Percentiles rank a stretch among this genome's conserved stretches.
phyloP scores from a whole-genome alignment of 2,113 vertebrate species.

The Microcebus ravelobensis region DNA sequence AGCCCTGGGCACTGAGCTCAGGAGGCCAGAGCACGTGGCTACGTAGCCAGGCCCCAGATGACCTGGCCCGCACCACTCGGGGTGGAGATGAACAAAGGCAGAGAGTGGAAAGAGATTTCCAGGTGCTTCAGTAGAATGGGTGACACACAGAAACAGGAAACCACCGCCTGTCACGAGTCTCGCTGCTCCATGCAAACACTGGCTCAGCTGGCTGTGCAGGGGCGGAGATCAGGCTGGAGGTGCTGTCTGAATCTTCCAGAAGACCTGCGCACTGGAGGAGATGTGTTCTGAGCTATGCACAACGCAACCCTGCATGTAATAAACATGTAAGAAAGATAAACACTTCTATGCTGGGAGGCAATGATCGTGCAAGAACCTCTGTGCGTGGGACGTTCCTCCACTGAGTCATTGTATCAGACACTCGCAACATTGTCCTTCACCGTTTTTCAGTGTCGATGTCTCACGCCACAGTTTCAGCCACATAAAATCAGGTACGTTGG shows the following conservation, averaged over 20 bases:
- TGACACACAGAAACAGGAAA: not conserved
- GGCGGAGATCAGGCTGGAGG: no score
- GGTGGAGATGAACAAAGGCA: not conserved
- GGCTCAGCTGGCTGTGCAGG: accelerated
- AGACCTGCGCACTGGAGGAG: accelerated
- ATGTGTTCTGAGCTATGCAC: no score
- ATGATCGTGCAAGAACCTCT: not conserved
- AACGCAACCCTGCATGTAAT: no score
- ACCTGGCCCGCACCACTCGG: no score
- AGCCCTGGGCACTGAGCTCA: not conserved
- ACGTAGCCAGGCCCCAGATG: no score
- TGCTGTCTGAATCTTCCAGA: not conserved
- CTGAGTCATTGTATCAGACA: not conserved
- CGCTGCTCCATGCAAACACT: not conserved
- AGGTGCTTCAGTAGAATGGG: accelerated
- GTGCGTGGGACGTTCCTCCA: no score
- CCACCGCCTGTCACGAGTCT: accelerated
- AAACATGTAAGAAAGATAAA: no score
- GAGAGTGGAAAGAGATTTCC: not conserved
- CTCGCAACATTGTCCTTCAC: not conserved
- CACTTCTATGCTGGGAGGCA: not conserved
- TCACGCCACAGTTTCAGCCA: accelerated
- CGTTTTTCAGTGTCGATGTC: no score
- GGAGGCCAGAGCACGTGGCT: not conserved
- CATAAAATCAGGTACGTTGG: not conserved